A percentile compares a stretch with the other conserved stretches of the same genome.
phyloP scores from a whole-genome alignment of 2,797 vertebrate species.

The Anabas testudineus region DNA sequence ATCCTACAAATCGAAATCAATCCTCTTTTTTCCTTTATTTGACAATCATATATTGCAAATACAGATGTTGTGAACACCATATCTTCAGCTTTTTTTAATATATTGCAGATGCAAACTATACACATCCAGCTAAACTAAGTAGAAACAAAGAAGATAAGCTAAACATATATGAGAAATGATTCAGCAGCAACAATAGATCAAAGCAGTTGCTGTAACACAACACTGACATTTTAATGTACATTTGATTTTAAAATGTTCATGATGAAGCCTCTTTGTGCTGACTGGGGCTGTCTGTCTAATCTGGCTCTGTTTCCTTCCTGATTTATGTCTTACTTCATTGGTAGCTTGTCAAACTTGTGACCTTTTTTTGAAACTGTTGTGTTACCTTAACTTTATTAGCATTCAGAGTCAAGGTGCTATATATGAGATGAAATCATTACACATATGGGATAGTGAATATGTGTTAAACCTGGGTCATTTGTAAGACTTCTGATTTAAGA shows the following conservation, averaged over 20 bases:
- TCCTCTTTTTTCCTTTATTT: neutral
- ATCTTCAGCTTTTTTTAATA: neutral
- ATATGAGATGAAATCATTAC: neutral
- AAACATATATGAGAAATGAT: neutral
- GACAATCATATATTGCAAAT: neutral
- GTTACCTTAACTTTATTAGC: neutral
- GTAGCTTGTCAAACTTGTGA: neutral
- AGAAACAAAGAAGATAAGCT: neutral
- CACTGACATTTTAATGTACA: neutral
- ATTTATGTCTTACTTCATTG: neutral
- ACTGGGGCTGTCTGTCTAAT: neutral
- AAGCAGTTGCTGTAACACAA: neutral
- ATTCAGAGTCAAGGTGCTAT: neutral
- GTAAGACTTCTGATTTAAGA: slow-evolving; percentile 14
- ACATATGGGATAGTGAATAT: neutral
- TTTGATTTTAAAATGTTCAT: neutral
- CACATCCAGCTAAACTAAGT: neutral
- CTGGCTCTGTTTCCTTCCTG: neutral
- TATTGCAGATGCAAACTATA: neutral
- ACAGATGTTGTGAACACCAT: neutral
- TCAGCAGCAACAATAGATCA: neutral
- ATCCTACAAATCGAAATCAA: neutral
- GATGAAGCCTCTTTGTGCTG: neutral
- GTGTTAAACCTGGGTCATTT: neutral
- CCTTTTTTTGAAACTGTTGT: neutral